Conservation (phyloP, 2,113 vertebrate genomes). For the Dissostichus mawsoni region DNA sequence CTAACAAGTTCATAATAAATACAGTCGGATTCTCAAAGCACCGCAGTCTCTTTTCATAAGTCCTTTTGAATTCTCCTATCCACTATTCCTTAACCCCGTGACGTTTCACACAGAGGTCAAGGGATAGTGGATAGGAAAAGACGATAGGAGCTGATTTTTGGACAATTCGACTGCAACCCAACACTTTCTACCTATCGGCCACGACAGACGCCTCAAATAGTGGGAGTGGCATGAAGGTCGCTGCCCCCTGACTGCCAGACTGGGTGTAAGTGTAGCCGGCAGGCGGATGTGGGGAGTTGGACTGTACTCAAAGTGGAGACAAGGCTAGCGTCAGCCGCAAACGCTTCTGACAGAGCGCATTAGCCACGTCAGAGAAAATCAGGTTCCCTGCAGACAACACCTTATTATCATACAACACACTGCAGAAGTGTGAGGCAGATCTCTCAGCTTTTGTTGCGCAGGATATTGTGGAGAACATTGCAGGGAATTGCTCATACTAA, state of each 20-base stretch:
- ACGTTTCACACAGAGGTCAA: too few relatives aligned
- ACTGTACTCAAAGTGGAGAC: constrained; percentile 21
- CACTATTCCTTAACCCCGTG: too few relatives aligned
- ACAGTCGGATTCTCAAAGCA: too few relatives aligned
- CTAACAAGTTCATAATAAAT: too few relatives aligned
- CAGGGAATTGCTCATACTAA: constrained; percentile 31
- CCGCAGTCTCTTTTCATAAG: too few relatives aligned
- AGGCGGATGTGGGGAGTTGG: constrained; percentile 22
- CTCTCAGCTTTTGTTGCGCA: background rate
- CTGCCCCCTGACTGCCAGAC: constrained; percentile 9
- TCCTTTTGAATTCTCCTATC: too few relatives aligned
- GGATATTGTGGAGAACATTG: constrained; percentile 15
- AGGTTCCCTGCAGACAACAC: constrained; percentile 48
- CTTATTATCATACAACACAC: constrained; percentile 46
- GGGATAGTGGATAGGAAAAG: too few relatives aligned
- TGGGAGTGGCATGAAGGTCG: constrained; percentile 49
- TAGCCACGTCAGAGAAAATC: constrained; percentile 59
- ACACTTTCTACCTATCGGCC: constrained; percentile 12
- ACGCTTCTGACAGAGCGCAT: constrained; percentile 63
- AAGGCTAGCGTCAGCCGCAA: constrained; percentile 60
- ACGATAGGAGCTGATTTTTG: too few relatives aligned
- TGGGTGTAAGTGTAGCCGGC: constrained; percentile 19
- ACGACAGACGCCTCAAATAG: constrained; percentile 41
- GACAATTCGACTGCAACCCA: background rate
- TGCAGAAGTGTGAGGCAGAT: constrained; percentile 34